Evolutionary conservation across 1,140 invertebrate genomes (phyloP), one percentile per base, ranked within the genome.

Genomic region (Cyphomyrmex costatus): DNA sequence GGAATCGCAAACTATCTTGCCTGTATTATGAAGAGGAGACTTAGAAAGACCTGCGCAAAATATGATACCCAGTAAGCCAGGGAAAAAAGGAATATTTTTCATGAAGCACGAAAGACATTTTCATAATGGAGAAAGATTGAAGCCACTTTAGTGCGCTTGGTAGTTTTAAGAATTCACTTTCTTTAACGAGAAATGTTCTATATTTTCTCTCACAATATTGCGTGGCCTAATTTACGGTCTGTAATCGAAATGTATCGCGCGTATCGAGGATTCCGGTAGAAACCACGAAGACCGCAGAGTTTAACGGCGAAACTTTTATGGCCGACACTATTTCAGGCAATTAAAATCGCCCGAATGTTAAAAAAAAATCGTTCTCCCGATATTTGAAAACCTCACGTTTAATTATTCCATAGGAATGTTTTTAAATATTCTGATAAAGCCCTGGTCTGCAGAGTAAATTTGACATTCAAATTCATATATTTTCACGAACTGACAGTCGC

Each of bases 271-370:
- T 71, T 82, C 33, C 79, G 2, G 14, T 2, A n/a, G 12, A 82
- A 82, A 82, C 78, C 65, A 51, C 65, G 19, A 12, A 71, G 21
- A 82, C 78, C 65, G 65, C 65, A 12, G 16, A 71, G 21, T 82
- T 46, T 42, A 58, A 33, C 36, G 7, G 65, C n/a, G 3, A n/a
- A 21, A 82, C 33, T 82, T 82, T 82, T 82, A 73, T 3, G 10
- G 5, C 19, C 24, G 33, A 33, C 66, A 56, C 46, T 56, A 36
- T 80, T 70, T 56, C 16, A 33, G 24, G 21, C 51, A 82, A 73
- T 82, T 73, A 70, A 71, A 82, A 71, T 16, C 1, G 30, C 6
- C 46, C 10, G 24, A 5, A 16, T 16, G 30, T 46, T 60, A 82
- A 82, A 73, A 73, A 73, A 73, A 42, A 42, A 42, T 73, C 56